Percentiles rank a stretch among this genome's conserved stretches.
These are phyloP conservation scores for Stichopus chloronotus DNA, from an alignment of 35 echinoderm and acorn worm genomes.

Conservation along the genomic window DNA sequence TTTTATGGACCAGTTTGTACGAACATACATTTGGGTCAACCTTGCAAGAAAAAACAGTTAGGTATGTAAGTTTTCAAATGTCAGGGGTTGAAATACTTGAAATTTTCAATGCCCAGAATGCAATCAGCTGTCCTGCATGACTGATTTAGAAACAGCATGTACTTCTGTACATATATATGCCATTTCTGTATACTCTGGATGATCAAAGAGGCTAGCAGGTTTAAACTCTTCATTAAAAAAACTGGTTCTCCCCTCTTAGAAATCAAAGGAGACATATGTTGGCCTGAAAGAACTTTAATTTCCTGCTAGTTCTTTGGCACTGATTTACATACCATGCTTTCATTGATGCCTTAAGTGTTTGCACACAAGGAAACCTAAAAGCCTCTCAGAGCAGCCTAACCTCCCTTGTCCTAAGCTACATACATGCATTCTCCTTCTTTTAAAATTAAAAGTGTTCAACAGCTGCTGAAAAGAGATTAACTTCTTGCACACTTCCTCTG, in stretches of 20 bases:
- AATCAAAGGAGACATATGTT: background rate
- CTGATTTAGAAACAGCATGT: too few relatives aligned
- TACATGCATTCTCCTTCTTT: background rate
- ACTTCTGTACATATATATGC: too few relatives aligned
- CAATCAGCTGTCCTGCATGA: too few relatives aligned
- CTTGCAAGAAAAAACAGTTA: too few relatives aligned
- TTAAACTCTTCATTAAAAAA: background rate
- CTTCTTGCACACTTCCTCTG: background rate
- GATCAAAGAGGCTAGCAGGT: background rate
- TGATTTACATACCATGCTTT: background rate
- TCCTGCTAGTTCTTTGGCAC: background rate
- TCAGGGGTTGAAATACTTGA: too few relatives aligned
- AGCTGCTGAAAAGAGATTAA: background rate
- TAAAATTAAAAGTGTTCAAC: slow-evolving; percentile 1
- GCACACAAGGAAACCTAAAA: too few relatives aligned
- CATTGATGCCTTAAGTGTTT: background rate
- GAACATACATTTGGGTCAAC: too few relatives aligned
- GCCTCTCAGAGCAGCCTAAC: too few relatives aligned
- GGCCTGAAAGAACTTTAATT: background rate
- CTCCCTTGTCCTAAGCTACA: background rate
- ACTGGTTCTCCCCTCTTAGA: background rate
- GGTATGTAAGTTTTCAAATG: too few relatives aligned
- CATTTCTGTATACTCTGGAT: too few relatives aligned
- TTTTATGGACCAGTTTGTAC: too few relatives aligned
- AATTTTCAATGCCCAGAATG: too few relatives aligned